These are phyloP conservation scores for Chrysomela aeneicollis DNA, from an alignment of 2,888 invertebrate genomes.

Conservation along the genomic window DNA sequence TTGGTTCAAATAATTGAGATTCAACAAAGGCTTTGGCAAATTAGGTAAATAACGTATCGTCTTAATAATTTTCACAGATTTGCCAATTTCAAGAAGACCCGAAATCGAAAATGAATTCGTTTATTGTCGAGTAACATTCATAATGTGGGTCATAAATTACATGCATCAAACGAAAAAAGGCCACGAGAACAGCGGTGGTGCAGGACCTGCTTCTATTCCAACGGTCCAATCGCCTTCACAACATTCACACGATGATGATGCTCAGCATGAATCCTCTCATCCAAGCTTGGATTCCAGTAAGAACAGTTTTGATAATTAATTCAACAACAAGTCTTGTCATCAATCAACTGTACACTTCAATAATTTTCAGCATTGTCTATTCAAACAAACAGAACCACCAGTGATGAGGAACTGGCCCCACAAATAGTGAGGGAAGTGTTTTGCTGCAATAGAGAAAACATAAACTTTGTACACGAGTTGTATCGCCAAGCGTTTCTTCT, in stretches of 20 bases:
- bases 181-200: conserved; percentile 49
- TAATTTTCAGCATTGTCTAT: conserved; percentile 55
- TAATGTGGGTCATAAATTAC: conserved; percentile 89
- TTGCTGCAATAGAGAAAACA: conserved; percentile 86
- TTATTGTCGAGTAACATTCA: conserved; percentile 81
- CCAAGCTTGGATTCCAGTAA: conserved; percentile 70
- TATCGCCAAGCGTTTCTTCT: conserved; percentile 92
- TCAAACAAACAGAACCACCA: conserved; percentile 56
- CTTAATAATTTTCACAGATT: conserved; percentile 63
- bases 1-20: no score
- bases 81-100: conserved; percentile 78
- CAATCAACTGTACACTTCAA: no score
- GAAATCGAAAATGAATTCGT: conserved; percentile 74
- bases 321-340: no score
- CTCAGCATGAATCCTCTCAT: conserved; percentile 67
- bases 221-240: conserved; percentile 25
- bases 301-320: conserved; percentile 26
- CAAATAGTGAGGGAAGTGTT: conserved; percentile 87
- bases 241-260: conserved; percentile 60
- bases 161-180: conserved; percentile 78
- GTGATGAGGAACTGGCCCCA: conserved; percentile 61
- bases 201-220: conserved; percentile 43
- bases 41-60: no score
- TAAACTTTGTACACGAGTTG: conserved; percentile 94
- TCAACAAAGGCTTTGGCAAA: no score